Evolutionary conservation across 2,113 vertebrate species (phyloP), one percentile per base, ranked within the genome.

Genomic region (Mirza zaza): DNA sequence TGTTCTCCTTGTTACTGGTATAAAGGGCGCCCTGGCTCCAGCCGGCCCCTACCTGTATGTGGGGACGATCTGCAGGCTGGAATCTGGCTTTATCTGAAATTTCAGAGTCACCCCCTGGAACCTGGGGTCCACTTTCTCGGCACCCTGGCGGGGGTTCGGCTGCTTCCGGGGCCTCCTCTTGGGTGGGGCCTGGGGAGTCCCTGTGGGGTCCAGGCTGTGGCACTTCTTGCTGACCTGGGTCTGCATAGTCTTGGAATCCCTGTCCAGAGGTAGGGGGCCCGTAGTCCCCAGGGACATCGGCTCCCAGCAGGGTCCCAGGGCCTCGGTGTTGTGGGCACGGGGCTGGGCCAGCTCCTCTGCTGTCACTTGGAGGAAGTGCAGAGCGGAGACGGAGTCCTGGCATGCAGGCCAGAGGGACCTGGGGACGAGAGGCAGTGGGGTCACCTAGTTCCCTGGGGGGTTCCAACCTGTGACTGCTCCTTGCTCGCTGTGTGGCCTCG

Each of bases 21-120:
- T 4, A 27, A 42, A 75, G 45, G 75, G 68, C 1, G 14, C 39
- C 57, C 57, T 80, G 20, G 4, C 63, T 12, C 0, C 2, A 6
- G 10, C 18, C 45, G 10, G 77, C 10, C 20, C 85, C 75, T 98
- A 99, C 99, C 99, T 99, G 98, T 99, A 99, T 48, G 98, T 98
- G 63, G 99, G 98, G 8, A 98, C 98, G 73, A 99, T 99, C 87
- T 98, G 97, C 8, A 99, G 92, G 99, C 57, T 97, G 98, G 96
- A 97, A 29, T 83, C 97, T 87, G 79, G 96, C 97, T 89, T 98
- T 0, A 99, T 97, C 79, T 98, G 97, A 98, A 99, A 99, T 91
- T 98, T 98, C 97, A 99, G 98, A 0, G 98, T 98, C 88, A 99
- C 99, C 4, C 99, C 99, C 84, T 98, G 97, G 76, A 99, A 99